Base-by-base conservation (phyloP, 2,888 invertebrate species). In the Eupithecia dodoneata region DNA sequence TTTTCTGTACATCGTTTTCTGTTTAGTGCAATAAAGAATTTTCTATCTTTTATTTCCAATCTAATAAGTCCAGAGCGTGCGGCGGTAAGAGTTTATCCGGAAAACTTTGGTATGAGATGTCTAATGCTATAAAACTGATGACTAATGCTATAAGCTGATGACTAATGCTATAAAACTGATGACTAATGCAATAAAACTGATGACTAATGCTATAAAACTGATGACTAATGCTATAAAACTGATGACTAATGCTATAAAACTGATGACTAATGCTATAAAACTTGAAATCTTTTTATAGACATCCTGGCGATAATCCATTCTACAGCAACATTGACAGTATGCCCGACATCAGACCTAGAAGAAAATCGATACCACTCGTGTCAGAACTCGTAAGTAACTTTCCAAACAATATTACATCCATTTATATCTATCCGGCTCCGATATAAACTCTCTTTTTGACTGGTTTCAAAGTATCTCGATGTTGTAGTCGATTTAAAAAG, bases 281-380 rank as follows among this genome's bases (percentile, higher is more conserved):
- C 70, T 74, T 76, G 18, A 55, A 75, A 73, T 75, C 69, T 81
- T 70, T 76, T 86, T 84, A 79, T 96, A 97, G 97, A 85, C 98
- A 98, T 89, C 98, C 98, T 41, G 98, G 98, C 84, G 98, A 99
- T 95, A 99, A 99, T 95, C 99, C 99, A 12, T 99, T 99, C 96
- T 99, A 99, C 96, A 99, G 99, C 94, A 99, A 99, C 94, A 99
- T 99, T 95, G 99, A 99, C 96, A 99, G 99, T 90, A 99, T 99
- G 98, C 99, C 99, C 73, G 99, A 99, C 93, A 99, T 99, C 93
- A 97, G 99, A 89, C 99, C 99, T 75, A 96, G 99, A 88, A 96
- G 99, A 90, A 99, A 99, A 95, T 99, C 99, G 74, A 99, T 99
- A 89, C 99, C 99, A 52, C 96, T 99, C 89, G 99, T 99, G 87